Conservation (phyloP, 2,113 vertebrate genomes). For the Elephas maximus region DNA sequence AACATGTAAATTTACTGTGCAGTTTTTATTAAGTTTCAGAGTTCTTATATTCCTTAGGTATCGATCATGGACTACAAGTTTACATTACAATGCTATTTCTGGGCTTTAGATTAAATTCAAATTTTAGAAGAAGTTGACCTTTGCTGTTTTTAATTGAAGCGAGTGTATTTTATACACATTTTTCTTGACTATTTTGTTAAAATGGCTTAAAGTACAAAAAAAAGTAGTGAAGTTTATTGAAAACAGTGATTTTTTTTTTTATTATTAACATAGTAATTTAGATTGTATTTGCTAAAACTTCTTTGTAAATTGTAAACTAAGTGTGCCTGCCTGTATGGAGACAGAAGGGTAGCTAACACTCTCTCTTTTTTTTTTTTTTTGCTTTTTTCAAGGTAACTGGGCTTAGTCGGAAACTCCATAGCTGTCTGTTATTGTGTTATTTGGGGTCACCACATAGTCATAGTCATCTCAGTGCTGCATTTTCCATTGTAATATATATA, state of each 20-base stretch:
- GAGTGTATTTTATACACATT: not conserved
- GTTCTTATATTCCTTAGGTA: constrained; percentile 38
- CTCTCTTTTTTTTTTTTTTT: no score
- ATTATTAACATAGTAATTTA: not conserved
- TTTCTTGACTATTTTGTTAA: constrained; percentile 31
- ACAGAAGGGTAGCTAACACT: not conserved
- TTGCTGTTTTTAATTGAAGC: not conserved
- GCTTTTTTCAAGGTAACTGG: not conserved
- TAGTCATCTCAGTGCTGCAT: not conserved
- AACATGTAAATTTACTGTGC: constrained; percentile 43
- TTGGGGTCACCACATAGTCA: not conserved
- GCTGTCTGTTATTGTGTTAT: not conserved
- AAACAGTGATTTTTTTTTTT: not conserved
- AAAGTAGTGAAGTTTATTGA: not conserved
- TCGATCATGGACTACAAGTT: constrained; percentile 32
- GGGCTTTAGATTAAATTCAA: constrained; percentile 52
- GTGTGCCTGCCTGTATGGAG: not conserved
- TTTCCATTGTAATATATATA: not conserved
- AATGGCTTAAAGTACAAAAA: not conserved
- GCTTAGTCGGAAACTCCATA: not conserved
- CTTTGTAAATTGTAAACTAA: not conserved
- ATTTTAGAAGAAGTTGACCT: not conserved
- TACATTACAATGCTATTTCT: not conserved
- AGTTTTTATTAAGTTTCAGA: constrained; percentile 39
- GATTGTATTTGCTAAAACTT: not conserved